These are phyloP conservation scores for Apodemus agrarius DNA, from an alignment of 2,797 vertebrate species.

Conservation along the genomic window DNA sequence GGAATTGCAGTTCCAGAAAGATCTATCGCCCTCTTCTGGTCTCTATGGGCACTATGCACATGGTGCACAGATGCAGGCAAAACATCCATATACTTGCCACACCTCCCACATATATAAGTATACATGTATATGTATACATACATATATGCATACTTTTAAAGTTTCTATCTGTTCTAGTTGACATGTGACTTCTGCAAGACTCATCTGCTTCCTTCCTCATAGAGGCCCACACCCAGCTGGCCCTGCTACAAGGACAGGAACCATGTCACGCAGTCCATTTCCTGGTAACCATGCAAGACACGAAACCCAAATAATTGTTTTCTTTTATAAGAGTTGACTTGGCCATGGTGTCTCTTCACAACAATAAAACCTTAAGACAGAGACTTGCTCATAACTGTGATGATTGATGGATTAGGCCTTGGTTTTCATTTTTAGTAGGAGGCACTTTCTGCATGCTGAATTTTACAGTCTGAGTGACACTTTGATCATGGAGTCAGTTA, in stretches of 20 bases:
- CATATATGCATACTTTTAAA: no score
- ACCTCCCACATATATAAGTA: neutral
- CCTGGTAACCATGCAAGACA: neutral
- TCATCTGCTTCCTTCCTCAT: neutral
- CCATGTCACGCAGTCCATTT: neutral
- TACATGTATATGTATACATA: no score
- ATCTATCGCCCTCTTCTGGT: no score
- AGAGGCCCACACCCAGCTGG: neutral
- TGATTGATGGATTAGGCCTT: no score
- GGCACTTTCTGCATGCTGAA: no score
- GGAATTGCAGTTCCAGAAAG: no score
- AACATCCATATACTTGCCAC: neutral
- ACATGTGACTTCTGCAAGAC: neutral
- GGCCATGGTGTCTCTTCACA: neutral
- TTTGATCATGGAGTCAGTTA: neutral
- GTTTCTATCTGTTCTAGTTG: neutral
- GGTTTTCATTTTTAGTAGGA: no score
- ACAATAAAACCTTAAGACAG: neutral
- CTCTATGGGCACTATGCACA: no score
- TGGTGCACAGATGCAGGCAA: no score
- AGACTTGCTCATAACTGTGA: no score
- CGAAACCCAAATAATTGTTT: neutral
- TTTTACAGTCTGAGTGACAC: no score
- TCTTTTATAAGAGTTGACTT: neutral
- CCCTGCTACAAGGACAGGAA: neutral